Conservation (phyloP, 2,888 invertebrate genomes). For the Phyllotreta cruciferae region DNA sequence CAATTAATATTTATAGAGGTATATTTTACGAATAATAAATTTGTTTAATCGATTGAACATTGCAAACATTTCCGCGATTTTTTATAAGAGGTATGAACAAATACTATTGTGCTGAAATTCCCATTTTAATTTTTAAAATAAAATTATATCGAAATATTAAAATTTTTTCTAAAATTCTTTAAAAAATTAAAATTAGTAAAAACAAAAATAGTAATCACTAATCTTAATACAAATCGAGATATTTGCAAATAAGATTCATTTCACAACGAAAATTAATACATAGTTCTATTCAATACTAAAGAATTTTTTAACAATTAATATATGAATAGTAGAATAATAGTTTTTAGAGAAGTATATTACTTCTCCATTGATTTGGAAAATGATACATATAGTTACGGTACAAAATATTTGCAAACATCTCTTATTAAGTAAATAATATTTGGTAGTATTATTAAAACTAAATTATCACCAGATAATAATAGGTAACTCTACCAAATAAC, state of each 20-base stretch:
- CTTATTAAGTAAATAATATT: neutral
- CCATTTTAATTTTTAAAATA: constrained; percentile 30
- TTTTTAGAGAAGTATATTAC: constrained; percentile 10
- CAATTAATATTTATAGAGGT: neutral
- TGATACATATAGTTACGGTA: neutral
- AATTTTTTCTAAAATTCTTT: constrained; percentile 31
- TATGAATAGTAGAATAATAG: constrained; percentile 22
- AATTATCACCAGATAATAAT: constrained; percentile 3
- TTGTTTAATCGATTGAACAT: neutral
- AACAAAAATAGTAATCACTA: constrained; percentile 29
- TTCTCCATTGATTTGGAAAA: too few species aligned
- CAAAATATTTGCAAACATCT: constrained; percentile 22
- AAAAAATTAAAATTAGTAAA: constrained; percentile 31
- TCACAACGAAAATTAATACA: neutral
- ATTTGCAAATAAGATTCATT: constrained; percentile 17
- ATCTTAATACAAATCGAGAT: constrained; percentile 5
- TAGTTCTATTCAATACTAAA: neutral
- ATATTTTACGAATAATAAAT: too few species aligned
- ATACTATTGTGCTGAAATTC: constrained; percentile 22
- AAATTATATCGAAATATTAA: constrained; percentile 33
- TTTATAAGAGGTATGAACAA: neutral
- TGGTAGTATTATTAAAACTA: constrained; percentile 5
- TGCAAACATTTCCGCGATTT: neutral
- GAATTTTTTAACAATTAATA: neutral
- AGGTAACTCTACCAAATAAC: constrained; percentile 22